Percentiles rank a stretch among this genome's conserved stretches.
Conservation (phyloP, 2,797 vertebrate species). For the Pyrocephalus nanus region DNA sequence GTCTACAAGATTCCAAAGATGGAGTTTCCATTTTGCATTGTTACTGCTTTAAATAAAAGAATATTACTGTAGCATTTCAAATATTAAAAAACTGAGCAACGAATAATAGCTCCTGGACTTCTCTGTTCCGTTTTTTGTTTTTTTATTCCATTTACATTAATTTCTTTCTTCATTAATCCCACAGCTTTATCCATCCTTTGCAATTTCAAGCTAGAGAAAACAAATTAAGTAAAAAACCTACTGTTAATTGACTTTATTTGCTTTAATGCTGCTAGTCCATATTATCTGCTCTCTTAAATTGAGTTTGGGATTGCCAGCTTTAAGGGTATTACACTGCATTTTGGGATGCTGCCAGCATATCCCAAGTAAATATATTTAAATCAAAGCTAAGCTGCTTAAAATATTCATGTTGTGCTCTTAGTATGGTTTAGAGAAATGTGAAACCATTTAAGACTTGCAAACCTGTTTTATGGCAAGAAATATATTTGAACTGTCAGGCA, state of each 20-base stretch:
- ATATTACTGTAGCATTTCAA: constrained; percentile 29
- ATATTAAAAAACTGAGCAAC: constrained; percentile 27
- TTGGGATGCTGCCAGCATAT: constrained; percentile 84
- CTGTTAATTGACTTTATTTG: constrained; percentile 87
- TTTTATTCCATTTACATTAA: constrained; percentile 70
- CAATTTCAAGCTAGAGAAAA: constrained; percentile 78
- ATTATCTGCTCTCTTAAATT: constrained; percentile 86
- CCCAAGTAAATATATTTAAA: constrained; percentile 91
- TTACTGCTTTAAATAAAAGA: constrained; percentile 38
- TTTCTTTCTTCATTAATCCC: constrained; percentile 72
- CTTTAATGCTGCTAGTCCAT: constrained; percentile 81
- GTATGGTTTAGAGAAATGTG: constrained; percentile 85
- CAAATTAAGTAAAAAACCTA: constrained; percentile 77
- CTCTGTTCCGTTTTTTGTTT: constrained; percentile 49
- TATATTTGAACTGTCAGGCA: constrained; percentile 81
- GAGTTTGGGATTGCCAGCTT: constrained; percentile 84
- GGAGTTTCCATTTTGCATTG: not conserved
- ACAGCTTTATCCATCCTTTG: constrained; percentile 69
- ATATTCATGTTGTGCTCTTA: constrained; percentile 89
- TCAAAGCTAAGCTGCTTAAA: constrained; percentile 91
- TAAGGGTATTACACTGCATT: constrained; percentile 83
- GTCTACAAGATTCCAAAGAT: not conserved
- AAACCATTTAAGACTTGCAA: constrained; percentile 83
- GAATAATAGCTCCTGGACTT: constrained; percentile 49
- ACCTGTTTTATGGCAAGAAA: constrained; percentile 78